phyloP scores from a whole-genome alignment of 1,140 invertebrate genomes.

The Diprion similis region DNA sequence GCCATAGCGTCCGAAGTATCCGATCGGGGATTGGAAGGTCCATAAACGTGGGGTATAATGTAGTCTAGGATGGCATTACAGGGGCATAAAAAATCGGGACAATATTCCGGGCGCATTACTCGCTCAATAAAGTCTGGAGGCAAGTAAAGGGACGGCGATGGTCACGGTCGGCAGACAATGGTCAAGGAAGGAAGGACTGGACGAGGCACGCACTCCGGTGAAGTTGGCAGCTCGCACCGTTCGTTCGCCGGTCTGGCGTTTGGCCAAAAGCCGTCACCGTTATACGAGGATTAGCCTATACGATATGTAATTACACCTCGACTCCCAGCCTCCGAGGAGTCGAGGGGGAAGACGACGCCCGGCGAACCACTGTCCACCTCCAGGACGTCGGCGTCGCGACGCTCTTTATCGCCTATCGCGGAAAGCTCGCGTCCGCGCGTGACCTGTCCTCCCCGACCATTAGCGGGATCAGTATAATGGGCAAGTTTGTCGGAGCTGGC shows the following conservation, averaged over 20 bases:
- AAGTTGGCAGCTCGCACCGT: neutral
- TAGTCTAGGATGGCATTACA: too few relatives aligned
- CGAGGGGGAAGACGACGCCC: neutral
- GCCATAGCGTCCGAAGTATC: too few relatives aligned
- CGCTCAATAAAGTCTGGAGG: too few relatives aligned
- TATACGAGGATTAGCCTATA: neutral
- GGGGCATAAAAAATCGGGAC: too few relatives aligned
- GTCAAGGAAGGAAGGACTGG: neutral
- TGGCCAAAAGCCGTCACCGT: neutral
- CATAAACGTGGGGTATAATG: too few relatives aligned
- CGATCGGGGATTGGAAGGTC: too few relatives aligned
- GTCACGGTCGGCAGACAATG: neutral
- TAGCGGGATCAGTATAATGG: neutral
- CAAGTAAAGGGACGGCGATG: neutral
- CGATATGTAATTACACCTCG: constrained; percentile 1
- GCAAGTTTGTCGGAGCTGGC: neutral
- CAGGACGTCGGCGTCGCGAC: neutral
- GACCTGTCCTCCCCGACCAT: neutral
- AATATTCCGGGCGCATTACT: too few relatives aligned
- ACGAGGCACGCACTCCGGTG: neutral
- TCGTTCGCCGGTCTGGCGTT: neutral
- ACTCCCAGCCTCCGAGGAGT: neutral
- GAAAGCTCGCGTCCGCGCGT: neutral
- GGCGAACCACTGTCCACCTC: neutral
- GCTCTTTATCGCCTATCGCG: neutral